Conservation (phyloP, 2,113 vertebrate genomes). For the Salvelinus sp. region DNA sequence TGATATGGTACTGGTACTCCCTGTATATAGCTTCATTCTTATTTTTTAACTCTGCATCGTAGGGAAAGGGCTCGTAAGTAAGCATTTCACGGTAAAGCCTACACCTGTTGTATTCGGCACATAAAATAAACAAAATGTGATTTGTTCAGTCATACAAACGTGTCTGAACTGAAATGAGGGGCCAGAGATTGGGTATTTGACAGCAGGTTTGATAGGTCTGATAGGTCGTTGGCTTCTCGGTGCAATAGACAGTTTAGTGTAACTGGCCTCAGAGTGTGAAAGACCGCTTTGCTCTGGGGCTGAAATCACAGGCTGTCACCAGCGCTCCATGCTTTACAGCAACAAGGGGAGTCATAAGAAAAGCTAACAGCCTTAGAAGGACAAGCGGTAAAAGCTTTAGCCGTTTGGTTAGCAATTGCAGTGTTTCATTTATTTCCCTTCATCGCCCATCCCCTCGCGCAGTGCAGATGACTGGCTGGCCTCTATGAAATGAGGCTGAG, state of each 20-base stretch:
- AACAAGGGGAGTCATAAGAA: too few relatives aligned
- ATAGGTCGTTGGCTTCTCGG: neutral
- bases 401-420: neutral
- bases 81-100: too few relatives aligned
- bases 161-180: neutral
- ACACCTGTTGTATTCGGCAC: too few relatives aligned
- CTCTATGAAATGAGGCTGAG: slow-evolving; percentile 8
- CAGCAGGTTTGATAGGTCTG: neutral
- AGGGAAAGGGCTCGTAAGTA: too few relatives aligned
- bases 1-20: too few relatives aligned
- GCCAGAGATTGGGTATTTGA: neutral
- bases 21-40: too few relatives aligned
- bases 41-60: too few relatives aligned
- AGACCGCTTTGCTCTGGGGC: neutral
- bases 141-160: too few relatives aligned
- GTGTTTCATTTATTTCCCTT: neutral
- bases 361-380: neutral
- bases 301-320: neutral
- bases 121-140: too few relatives aligned
- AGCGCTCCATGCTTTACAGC: neutral
- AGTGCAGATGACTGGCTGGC: slow-evolving; percentile 32
- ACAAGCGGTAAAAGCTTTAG: too few relatives aligned
- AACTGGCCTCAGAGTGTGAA: neutral
- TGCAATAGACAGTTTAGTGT: neutral
- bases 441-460: too few relatives aligned